Evolutionary conservation across 1,140 invertebrate genomes (phyloP).

Genomic region (Aplysia californica): DNA sequence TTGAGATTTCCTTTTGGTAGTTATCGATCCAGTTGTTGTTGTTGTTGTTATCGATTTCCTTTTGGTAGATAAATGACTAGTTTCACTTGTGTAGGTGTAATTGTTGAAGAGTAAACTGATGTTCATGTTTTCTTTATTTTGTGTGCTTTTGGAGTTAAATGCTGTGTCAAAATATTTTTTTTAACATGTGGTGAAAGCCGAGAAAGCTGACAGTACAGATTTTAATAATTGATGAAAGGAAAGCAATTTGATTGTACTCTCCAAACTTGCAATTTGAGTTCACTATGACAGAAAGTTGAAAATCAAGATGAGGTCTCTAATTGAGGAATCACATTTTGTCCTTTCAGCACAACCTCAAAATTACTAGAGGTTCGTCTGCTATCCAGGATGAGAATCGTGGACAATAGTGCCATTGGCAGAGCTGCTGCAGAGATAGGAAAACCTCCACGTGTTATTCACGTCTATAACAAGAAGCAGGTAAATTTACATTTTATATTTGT

Average conservation of each 20-base stretch:
- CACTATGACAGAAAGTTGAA: not conserved
- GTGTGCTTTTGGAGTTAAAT: too few species aligned
- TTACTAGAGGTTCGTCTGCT: conserved; percentile 69
- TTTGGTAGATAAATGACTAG: too few species aligned
- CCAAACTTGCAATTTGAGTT: not conserved
- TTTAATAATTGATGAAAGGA: not conserved
- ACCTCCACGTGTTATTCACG: conserved; percentile 79
- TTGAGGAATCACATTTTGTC: too few species aligned
- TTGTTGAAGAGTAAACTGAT: too few species aligned
- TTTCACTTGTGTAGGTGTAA: too few species aligned
- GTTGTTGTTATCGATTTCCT: too few species aligned
- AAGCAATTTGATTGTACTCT: not conserved
- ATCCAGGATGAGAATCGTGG: conserved; percentile 88
- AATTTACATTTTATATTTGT: not conserved
- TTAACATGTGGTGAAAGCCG: too few species aligned
- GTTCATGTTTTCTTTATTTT: too few species aligned
- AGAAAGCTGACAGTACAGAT: not conserved
- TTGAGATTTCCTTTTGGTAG: too few species aligned
- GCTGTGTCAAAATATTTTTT: too few species aligned
- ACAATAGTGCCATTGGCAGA: conserved; percentile 95
- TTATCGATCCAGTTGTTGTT: too few species aligned
- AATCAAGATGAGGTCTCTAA: too few species aligned
- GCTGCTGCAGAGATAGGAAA: conserved; percentile 92
- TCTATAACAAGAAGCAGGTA: conserved; percentile 69
- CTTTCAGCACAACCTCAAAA: conserved; percentile 47